Percentiles rank a stretch among this genome's conserved stretches.
phyloP scores from a whole-genome alignment of 1,140 invertebrate species.

The Drosophila subobscura region DNA sequence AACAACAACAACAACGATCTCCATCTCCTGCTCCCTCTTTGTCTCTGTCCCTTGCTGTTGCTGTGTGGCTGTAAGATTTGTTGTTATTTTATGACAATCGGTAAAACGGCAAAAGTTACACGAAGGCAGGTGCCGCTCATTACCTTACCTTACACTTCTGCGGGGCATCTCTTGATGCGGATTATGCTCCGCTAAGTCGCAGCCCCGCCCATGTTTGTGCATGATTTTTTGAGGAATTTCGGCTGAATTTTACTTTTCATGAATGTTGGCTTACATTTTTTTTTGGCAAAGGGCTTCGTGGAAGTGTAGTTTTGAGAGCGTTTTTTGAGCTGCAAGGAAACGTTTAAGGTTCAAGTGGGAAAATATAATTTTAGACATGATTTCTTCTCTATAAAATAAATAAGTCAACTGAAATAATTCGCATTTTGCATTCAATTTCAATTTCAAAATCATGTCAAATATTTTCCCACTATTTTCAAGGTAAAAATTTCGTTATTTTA shows the following conservation, averaged over 20 bases:
- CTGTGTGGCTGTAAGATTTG: slow-evolving; percentile 17
- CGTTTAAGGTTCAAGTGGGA: too few relatives aligned
- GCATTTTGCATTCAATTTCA: too few relatives aligned
- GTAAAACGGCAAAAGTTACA: slow-evolving; percentile 49
- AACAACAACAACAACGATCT: slow-evolving; percentile 16
- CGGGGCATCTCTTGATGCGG: slow-evolving; percentile 27
- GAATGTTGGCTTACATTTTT: too few relatives aligned
- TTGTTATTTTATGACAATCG: slow-evolving; percentile 29
- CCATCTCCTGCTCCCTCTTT: neutral
- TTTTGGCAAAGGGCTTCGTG: too few relatives aligned
- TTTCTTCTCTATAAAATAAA: too few relatives aligned
- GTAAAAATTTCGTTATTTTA: neutral
- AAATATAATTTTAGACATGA: too few relatives aligned
- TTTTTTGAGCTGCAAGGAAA: too few relatives aligned
- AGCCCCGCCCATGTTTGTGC: slow-evolving; percentile 22
- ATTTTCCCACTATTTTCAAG: neutral
- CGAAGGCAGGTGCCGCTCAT: slow-evolving; percentile 48
- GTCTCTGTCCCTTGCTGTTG: too few relatives aligned
- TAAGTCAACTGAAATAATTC: neutral
- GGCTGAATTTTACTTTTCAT: neutral
- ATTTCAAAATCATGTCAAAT: too few relatives aligned
- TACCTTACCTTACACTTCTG: slow-evolving; percentile 40
- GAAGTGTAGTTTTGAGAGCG: too few relatives aligned
- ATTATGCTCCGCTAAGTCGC: slow-evolving; percentile 28
- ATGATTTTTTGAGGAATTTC: slow-evolving; percentile 30